Conservation (phyloP, 2,113 vertebrate genomes). For the Cariama cristata region DNA sequence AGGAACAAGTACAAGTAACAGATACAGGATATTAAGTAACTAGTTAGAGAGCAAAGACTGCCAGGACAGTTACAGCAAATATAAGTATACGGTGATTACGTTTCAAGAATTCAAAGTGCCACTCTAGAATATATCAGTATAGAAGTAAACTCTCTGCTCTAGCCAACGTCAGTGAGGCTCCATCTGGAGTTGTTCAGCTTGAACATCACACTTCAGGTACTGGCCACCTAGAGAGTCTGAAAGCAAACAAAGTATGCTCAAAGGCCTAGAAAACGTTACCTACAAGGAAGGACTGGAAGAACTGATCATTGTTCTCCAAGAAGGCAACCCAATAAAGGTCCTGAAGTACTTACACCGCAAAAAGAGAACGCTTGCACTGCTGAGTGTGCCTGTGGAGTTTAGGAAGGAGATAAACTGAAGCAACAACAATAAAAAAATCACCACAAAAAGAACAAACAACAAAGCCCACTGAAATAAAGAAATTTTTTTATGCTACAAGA, state of each 20-base stretch:
- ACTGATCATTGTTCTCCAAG: background rate
- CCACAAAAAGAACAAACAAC: background rate
- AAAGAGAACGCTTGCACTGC: background rate
- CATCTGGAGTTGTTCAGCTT: background rate
- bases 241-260: fast-evolving
- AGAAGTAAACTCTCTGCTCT: background rate
- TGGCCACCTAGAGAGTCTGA: background rate
- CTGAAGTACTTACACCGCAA: background rate
- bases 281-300: background rate
- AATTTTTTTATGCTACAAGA: background rate
- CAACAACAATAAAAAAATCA: background rate
- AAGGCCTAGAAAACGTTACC: background rate
- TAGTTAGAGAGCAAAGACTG: background rate
- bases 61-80: background rate
- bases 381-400: background rate
- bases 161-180: background rate
- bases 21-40: background rate
- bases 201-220: background rate
- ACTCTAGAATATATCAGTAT: background rate
- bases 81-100: background rate
- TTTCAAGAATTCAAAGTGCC: background rate
- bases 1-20: background rate
- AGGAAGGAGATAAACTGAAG: background rate
- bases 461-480: background rate
- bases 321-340: background rate